Conservation (phyloP, 2,888 invertebrate genomes). For the Plemyria rubiginata region DNA sequence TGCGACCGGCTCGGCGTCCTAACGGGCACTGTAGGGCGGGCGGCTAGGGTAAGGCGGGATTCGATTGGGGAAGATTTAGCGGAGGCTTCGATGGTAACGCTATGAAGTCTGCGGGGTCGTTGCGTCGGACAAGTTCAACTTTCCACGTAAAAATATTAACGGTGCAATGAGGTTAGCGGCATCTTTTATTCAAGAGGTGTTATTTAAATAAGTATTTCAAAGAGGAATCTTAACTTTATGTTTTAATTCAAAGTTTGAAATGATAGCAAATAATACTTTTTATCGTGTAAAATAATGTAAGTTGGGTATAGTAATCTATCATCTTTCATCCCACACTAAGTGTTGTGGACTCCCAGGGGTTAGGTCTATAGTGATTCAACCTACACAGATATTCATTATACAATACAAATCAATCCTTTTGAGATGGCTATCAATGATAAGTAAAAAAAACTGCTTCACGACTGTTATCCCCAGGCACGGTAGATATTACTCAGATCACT, state of each 20-base stretch:
- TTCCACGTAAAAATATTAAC: slow-evolving; percentile 42
- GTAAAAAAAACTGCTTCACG: too few species aligned
- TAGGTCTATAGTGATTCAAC: too few species aligned
- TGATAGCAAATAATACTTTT: background rate
- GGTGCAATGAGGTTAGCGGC: slow-evolving; percentile 22
- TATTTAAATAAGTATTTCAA: slow-evolving; percentile 15
- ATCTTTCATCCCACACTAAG: too few species aligned
- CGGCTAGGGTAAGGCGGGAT: slow-evolving; percentile 50
- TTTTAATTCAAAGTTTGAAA: background rate
- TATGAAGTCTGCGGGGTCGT: slow-evolving; percentile 33
- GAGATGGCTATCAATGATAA: too few species aligned
- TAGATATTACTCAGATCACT: too few species aligned
- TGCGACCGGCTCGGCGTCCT: slow-evolving; percentile 60
- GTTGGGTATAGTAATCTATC: too few species aligned
- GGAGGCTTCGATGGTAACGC: slow-evolving; percentile 31
- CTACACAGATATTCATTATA: too few species aligned
- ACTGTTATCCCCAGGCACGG: too few species aligned
- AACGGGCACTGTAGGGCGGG: slow-evolving; percentile 66
- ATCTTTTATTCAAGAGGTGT: slow-evolving; percentile 23
- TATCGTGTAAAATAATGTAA: too few species aligned
- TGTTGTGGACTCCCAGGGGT: too few species aligned
- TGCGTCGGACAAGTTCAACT: slow-evolving; percentile 40
- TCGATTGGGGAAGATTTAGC: slow-evolving; percentile 41
- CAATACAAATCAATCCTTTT: too few species aligned
- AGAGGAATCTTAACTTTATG: slow-evolving; percentile 2